phyloP scores from a whole-genome alignment of 1,140 invertebrate genomes.

The Branchinecta lindahli region DNA sequence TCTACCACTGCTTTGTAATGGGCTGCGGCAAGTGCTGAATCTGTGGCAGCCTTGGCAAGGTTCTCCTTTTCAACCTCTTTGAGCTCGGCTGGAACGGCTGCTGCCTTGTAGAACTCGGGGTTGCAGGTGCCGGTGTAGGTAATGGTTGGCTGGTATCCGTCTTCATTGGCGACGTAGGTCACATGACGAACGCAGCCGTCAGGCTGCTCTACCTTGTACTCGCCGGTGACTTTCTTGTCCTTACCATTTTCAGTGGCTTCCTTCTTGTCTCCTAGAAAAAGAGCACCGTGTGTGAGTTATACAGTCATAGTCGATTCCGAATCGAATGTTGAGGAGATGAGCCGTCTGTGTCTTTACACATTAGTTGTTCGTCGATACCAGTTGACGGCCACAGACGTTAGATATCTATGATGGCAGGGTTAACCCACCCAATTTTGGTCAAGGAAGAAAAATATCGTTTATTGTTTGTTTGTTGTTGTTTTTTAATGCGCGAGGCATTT shows the following conservation, averaged over 20 bases:
- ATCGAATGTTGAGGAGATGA: no score
- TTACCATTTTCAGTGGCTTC: not conserved
- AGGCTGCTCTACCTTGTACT: not conserved
- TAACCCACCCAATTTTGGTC: no score
- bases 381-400: no score
- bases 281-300: not conserved
- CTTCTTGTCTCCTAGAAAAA: not conserved
- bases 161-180: not conserved
- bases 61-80: not conserved
- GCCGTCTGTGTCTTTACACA: no score
- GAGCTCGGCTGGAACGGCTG: not conserved
- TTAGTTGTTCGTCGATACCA: no score
- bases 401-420: no score
- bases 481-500: no score
- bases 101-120: not conserved
- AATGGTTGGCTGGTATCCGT: constrained; percentile 3
- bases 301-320: no score
- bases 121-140: constrained; percentile 3
- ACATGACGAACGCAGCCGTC: not conserved
- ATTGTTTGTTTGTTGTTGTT: no score
- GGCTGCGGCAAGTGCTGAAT: not conserved
- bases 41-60: not conserved
- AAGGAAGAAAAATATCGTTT: no score
- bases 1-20: not conserved
- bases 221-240: not conserved